Conservation (phyloP, 2,797 vertebrate species). For the Arnoldichthys spilopterus region DNA sequence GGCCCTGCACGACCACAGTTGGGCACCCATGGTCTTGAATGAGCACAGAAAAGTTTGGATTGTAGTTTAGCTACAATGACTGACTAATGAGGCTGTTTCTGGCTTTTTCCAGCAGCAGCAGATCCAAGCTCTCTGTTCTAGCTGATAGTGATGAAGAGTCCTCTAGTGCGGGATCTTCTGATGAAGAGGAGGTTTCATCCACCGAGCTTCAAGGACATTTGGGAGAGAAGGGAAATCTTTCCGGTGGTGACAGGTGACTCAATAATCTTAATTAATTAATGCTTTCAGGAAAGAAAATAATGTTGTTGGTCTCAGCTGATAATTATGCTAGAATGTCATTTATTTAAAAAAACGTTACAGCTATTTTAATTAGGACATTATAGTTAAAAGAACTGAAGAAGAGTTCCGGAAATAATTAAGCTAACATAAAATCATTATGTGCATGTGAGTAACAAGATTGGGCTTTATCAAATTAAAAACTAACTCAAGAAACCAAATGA, state of each 20-base stretch:
- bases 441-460: no score
- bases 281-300: background rate
- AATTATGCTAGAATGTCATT: no score
- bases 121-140: conserved; percentile 76
- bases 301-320: background rate
- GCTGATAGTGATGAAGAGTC: conserved; percentile 91
- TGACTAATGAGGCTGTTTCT: background rate
- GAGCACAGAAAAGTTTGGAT: background rate
- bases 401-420: no score
- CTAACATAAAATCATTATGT: no score
- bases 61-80: background rate
- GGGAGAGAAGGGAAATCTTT: conserved; percentile 71
- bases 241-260: conserved; percentile 79
- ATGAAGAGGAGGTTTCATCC: conserved; percentile 81
- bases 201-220: conserved; percentile 69
- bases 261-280: background rate
- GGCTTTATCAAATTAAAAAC: no score
- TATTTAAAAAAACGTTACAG: no score
- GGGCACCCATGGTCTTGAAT: no score
- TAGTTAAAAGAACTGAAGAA: no score
- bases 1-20: no score
- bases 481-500: no score
- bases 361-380: no score
- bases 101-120: conserved; percentile 37
- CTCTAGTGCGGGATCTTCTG: conserved; percentile 87